A percentile compares a stretch with the other conserved stretches of the same genome.
These are phyloP conservation scores for Gambusia affinis DNA, from an alignment of 2,113 vertebrate genomes.

Conservation along the genomic window DNA sequence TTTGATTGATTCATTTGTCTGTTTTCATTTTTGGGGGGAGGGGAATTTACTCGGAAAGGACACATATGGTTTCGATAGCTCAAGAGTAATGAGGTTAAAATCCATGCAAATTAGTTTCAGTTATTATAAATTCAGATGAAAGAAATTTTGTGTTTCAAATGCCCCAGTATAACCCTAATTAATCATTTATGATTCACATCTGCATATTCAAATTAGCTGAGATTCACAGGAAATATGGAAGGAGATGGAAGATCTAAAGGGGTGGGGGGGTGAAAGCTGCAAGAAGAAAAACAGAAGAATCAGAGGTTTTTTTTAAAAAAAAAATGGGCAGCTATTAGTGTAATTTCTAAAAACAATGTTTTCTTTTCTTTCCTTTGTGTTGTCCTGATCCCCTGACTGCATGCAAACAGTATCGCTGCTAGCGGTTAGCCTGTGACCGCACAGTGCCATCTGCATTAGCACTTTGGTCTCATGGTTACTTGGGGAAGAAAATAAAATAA, in stretches of 20 bases:
- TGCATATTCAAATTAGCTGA: slow-evolving; percentile 74
- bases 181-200: slow-evolving; percentile 72
- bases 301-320: neutral
- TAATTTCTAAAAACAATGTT: slow-evolving; percentile 4
- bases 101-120: slow-evolving; percentile 64
- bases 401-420: slow-evolving; percentile 32
- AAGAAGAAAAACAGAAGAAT: slow-evolving; percentile 1
- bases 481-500: neutral
- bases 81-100: slow-evolving; percentile 46
- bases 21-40: neutral
- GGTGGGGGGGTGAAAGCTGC: slow-evolving; percentile 8
- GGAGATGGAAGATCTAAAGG: slow-evolving; percentile 13
- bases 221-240: slow-evolving; percentile 28
- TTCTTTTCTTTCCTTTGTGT: slow-evolving; percentile 21
- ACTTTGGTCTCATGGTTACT: slow-evolving; percentile 45
- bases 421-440: slow-evolving; percentile 53
- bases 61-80: slow-evolving; percentile 34
- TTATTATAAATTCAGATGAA: slow-evolving; percentile 29
- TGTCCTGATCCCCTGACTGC: slow-evolving; percentile 11
- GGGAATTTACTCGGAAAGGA: slow-evolving; percentile 27
- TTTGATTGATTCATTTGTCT: slow-evolving; percentile 20
- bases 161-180: slow-evolving; percentile 60
- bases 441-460: slow-evolving; percentile 41
- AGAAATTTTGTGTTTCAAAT: slow-evolving; percentile 33
- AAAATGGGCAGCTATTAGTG: neutral